Evolutionary conservation across 2,113 vertebrate species (phyloP).

Genomic region (Cyanoliseus patagonus): DNA sequence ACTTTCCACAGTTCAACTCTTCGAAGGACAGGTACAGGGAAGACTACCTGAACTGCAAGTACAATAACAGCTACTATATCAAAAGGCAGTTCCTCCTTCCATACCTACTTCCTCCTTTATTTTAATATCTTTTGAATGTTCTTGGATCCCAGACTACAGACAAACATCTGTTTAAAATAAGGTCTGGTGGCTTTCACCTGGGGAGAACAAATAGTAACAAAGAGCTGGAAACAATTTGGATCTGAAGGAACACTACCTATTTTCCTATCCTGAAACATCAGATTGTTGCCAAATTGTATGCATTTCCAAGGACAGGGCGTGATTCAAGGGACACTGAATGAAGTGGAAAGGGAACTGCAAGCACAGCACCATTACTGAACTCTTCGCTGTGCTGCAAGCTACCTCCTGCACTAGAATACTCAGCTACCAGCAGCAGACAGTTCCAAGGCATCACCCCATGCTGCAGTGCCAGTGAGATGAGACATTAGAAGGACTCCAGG

Average conservation of each 20-base stretch:
- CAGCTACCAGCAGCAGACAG: neutral
- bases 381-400: neutral
- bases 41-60: neutral
- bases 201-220: neutral
- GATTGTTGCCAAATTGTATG: neutral
- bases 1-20: neutral
- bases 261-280: neutral
- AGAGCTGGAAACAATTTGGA: neutral
- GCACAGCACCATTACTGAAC: neutral
- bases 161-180: neutral
- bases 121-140: neutral
- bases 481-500: neutral
- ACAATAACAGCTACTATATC: neutral
- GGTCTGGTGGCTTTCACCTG: neutral
- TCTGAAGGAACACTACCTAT: neutral
- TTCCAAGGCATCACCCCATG: neutral
- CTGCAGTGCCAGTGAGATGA: neutral
- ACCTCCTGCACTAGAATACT: neutral
- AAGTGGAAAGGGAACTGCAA: neutral
- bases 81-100: neutral
- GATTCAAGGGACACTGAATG: neutral
- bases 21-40: neutral
- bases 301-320: neutral
- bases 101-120: neutral
- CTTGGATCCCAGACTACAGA: neutral